These are phyloP conservation scores for Osmoderma eremita DNA, from an alignment of 2,888 invertebrate genomes.

Conservation along the genomic window DNA sequence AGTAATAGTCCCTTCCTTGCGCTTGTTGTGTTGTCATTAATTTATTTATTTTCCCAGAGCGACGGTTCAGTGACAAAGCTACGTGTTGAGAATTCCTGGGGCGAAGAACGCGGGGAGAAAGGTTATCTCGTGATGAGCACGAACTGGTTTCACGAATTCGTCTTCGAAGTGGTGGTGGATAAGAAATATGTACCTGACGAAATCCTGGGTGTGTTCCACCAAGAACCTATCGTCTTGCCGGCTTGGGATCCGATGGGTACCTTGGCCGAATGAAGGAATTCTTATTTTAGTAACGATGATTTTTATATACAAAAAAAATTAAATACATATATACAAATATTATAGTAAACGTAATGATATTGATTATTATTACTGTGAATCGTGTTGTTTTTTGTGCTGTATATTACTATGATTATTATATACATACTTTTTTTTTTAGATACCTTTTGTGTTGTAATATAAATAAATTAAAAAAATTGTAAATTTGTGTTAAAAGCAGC, in stretches of 20 bases:
- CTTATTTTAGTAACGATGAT: background rate
- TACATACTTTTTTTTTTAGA: slow-evolving; percentile 12
- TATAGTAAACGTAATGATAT: background rate
- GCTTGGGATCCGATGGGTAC: slow-evolving; percentile 97
- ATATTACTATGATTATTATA: slow-evolving; percentile 12
- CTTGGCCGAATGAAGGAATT: slow-evolving; percentile 65
- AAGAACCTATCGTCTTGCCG: slow-evolving; percentile 81
- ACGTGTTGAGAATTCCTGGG: slow-evolving; percentile 93
- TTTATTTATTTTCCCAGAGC: slow-evolving; percentile 62
- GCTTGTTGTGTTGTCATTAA: background rate
- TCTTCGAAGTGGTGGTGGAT: slow-evolving; percentile 89
- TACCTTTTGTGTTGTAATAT: slow-evolving; percentile 15
- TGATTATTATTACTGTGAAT: slow-evolving; percentile 16
- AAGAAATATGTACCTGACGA: slow-evolving; percentile 81
- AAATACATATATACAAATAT: slow-evolving; percentile 12
- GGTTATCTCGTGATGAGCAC: slow-evolving; percentile 85
- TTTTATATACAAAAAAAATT: slow-evolving; percentile 24
- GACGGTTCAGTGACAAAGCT: slow-evolving; percentile 77
- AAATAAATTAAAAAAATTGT: slow-evolving; percentile 18
- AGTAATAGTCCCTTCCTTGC: slow-evolving; percentile 66
- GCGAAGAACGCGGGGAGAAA: slow-evolving; percentile 87
- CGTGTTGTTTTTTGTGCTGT: slow-evolving; percentile 20
- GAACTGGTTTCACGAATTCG: slow-evolving; percentile 90
- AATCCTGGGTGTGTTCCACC: slow-evolving; percentile 79
- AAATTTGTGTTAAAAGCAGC: slow-evolving; percentile 16